These are phyloP conservation scores for Tipula lateralis DNA, from an alignment of 2,888 invertebrate species.

Conservation along the genomic window DNA sequence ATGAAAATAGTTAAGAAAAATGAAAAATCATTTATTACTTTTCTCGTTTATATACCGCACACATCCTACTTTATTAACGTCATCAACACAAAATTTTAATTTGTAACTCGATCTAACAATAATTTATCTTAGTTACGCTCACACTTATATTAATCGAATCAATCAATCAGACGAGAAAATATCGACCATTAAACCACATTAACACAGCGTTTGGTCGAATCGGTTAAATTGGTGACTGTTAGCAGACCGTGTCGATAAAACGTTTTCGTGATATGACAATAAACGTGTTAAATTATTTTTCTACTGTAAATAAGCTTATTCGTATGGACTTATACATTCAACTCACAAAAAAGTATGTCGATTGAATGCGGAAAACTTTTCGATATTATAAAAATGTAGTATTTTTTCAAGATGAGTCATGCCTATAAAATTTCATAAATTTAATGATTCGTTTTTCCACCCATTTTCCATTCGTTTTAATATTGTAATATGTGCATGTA, in stretches of 20 bases:
- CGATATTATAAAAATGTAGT: not conserved
- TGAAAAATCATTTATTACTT: not conserved
- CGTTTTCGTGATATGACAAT: too few species aligned
- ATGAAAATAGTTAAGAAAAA: too few species aligned
- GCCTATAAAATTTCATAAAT: not conserved
- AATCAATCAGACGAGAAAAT: too few species aligned
- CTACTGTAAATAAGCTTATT: too few species aligned
- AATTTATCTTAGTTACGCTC: not conserved
- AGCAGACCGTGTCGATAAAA: too few species aligned
- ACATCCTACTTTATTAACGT: not conserved
- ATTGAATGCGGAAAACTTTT: not conserved
- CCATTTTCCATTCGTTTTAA: not conserved
- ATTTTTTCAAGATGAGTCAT: not conserved
- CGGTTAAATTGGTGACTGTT: too few species aligned
- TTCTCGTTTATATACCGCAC: not conserved
- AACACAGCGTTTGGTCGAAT: too few species aligned
- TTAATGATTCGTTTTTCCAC: not conserved
- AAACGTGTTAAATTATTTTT: too few species aligned
- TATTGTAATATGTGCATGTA: not conserved
- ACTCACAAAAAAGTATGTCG: not conserved
- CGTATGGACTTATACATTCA: too few species aligned
- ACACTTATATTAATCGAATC: too few species aligned
- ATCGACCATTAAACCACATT: too few species aligned
- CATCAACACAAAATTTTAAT: not conserved
- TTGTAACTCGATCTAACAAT: not conserved